Evolutionary conservation across 2,113 vertebrate genomes (phyloP), one percentile per base, ranked within the genome.

Genomic region (Chamaea fasciata): DNA sequence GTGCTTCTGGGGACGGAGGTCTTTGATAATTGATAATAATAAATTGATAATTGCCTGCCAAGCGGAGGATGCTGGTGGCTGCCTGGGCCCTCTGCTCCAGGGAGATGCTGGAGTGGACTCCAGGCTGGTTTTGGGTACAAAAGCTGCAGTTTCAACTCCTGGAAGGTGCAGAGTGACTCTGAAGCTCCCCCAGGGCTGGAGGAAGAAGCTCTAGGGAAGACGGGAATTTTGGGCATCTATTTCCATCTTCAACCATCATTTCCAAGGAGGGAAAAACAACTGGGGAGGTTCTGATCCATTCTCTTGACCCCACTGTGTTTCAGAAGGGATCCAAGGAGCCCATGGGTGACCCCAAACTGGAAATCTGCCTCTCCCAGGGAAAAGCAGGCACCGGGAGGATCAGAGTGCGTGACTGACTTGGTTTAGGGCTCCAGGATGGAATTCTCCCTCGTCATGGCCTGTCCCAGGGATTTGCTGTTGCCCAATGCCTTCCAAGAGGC

Each of bases 191-290:
- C 23, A 37, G 23, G 6, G 10, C 17, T 46, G 52, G 16, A 8
- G 9, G 55, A 70, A 50, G 47, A 10, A 70, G 5, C 19, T 62
- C 11, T 13, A 15, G 67, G 65, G 76, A 83, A 1, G 28, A 17
- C 46, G 22, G 46, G n/a, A 13, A 6, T 26, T 53, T 47, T 65
- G 67, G n/a, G 67, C 19, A 53, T 19, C 33, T 74, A 21, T 22
- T 85, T 47, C 20, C 15, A 10, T 15, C 69, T 63, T 27, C 57
- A 82, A 5, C 14, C 62, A 33, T 27, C 21, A 3, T 83, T 76
- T 71, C 63, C 30, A 31, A 22, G 13, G 22, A 17, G 15, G 24
- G 1, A 2, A 2, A 20, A 37, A 0, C 5, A 21, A 7, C 31
- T 22, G 17, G 41, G 17, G 23, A 76, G 44, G 52, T 68, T 60